Evolutionary conservation across 1,140 invertebrate genomes (phyloP), one percentile per base, ranked within the genome.

Genomic region (Antheraea pernyi): DNA sequence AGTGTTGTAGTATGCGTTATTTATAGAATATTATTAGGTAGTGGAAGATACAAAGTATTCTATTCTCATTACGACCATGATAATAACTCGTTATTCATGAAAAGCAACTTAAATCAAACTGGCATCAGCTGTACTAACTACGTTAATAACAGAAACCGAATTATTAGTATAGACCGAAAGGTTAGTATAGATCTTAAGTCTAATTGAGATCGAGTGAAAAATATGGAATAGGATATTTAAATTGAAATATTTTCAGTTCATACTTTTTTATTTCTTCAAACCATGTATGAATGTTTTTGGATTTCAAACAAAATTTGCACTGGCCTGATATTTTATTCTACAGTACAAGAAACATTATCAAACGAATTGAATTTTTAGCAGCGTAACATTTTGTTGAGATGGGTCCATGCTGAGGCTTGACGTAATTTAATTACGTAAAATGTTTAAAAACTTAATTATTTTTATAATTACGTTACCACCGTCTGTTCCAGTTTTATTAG

Each of bases 401-500:
- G 46, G 16, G 46, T 0, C 11, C 7, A 53, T 9, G 46, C 46
- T 53, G 16, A 53, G 7, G 46, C 11, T n/a, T 0, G 46, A 53
- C 46, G 46, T 53, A 53, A 53, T 53, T 53, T 6, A 16, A 53
- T 53, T 16, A 53, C 46, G 46, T 53, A 53, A 53, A 53, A 53
- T 16, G 46, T 53, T 53, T 7, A 53, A 53, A 53, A 53, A 53
- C 46, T 53, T 53, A 53, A 53, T 53, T 53, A 53, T 53, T 53
- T 53, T 53, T 53, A 13, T 53, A 53, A 53, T 53, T 53, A 53
- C 10, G 11, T 53, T 53, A 53, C 13, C 46, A 13, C 13, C 16
- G 16, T 53, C 16, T 53, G 16, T n/a, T 53, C 46, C 46, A n/a
- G 11, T 53, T 53, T 53, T 53, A 53, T 53, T 53, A 16, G 11